Base-by-base conservation (phyloP, 2,888 invertebrate species). In the Lapara coniferarum region DNA sequence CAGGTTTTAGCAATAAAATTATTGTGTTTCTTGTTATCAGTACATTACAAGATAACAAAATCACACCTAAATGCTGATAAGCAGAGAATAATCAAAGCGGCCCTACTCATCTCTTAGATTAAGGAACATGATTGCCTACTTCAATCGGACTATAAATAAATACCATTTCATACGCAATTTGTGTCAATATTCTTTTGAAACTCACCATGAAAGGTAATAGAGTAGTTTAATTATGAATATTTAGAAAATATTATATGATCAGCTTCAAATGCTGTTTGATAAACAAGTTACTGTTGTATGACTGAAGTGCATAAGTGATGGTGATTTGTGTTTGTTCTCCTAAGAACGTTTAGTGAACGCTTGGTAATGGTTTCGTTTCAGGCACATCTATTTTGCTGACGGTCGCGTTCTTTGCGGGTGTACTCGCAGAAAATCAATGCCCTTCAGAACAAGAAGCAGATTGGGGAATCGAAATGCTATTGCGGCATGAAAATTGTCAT, bases 401-500 rank as follows among this genome's bases (percentile, higher is more conserved):
- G 25, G 19, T 70, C 37, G 70, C 77, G 14, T 76, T 78, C n/a
- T 74, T 77, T 12, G 82, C 82, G 67, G 79, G 78, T 1, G 78
- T 72, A 8, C 76, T 72, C 55, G 82, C 78, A n/a, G 81, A 79
- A 2, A 78, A 81, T 0, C 68, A 81, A 68, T 92, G 92, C 69
- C 92, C 92, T 0, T 7, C 77, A 0, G 89, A 86, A 19, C 91
- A 90, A 72, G 83, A 74, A 69, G 19, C 10, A 0, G 77, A 91
- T 74, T 90, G 90, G 89, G 73, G 75, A 25, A 85, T 89, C 25
- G 91, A 91, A 72, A 92, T 94, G 81, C 94, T 96, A 70, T 90
- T 96, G 0, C 94, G 93, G 30, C 92, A 93, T 66, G 90, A 88
- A 0, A 91, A 94, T 68, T 96, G 96, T 80, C 89, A 95, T 70